Base-by-base conservation (phyloP, 2,888 invertebrate species). In the Lycocerus yunnanus region DNA sequence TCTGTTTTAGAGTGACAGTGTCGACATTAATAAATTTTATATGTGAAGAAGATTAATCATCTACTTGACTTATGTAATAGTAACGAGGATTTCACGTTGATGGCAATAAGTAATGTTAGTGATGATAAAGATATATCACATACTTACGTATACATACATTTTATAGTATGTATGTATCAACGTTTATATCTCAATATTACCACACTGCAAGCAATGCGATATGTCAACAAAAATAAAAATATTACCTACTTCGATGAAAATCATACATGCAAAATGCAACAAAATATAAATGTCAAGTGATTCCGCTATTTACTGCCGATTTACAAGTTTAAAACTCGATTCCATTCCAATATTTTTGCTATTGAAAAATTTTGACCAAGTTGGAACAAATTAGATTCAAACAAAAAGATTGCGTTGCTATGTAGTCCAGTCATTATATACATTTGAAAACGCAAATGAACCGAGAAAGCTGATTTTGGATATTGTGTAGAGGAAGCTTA, bases 1-100 rank as follows among this genome's bases (percentile, higher is more conserved):
- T 63, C 61, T 63, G 61, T 20, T 68, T 43, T 16, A 15, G 68
- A 14, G 15, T 66, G 73, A 70, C 69, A 73, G 68, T 60, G 79
- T 75, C 73, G 75, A 77, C 78, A 73, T 78, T 74, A 70, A 78
- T 77, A 75, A 78, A 79, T 78, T 79, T 79, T 67, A 73, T 75
- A 78, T 69, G 76, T 76, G 72, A 72, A 74, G 61, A 71, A 78
- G 69, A 78, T 78, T 78, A 76, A 78, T 78, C 78, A 78, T 68
- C 69, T 59, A 69, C 72, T 72, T 76, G 75, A 76, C 76, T 77
- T 76, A 72, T 74, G 59, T 61, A 67, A 71, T 71, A 66, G 69
- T 69, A 71, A 72, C 78, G 74, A 76, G 43, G 43, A 43, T 43
- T 43, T 43, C 43, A 43, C 43, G 43, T 75, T 75, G 71, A 77